phyloP scores from a whole-genome alignment of 2,888 invertebrate genomes.

The Eustalomyia histrio region DNA sequence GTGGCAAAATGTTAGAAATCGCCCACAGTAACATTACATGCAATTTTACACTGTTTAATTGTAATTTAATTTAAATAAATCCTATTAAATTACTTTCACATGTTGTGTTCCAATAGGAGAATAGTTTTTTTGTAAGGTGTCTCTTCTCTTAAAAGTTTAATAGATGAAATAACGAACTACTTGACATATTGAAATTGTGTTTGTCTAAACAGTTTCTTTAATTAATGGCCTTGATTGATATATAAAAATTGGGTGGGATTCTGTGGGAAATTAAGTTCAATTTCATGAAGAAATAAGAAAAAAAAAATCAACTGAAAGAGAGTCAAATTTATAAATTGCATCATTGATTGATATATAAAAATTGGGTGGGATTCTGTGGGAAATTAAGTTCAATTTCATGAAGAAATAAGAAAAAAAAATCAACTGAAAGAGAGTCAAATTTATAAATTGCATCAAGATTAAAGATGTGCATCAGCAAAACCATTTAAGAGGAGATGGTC shows the following conservation, averaged over 20 bases:
- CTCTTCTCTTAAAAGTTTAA: not conserved
- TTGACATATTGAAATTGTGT: not conserved
- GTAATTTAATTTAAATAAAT: slow-evolving; percentile 60
- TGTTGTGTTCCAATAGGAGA: not conserved
- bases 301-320: not conserved
- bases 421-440: not conserved
- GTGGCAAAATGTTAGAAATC: slow-evolving; percentile 39
- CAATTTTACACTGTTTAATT: slow-evolving; percentile 55
- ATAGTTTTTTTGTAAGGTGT: not conserved
- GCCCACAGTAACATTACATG: slow-evolving; percentile 57
- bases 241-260: not conserved
- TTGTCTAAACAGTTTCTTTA: slow-evolving; percentile 7
- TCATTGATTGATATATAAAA: not conserved
- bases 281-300: not conserved
- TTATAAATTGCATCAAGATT: not conserved
- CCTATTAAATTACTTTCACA: slow-evolving; percentile 54
- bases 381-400: slow-evolving; percentile 1
- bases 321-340: not conserved
- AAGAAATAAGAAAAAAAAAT: not conserved
- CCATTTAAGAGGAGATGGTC: too few species aligned
- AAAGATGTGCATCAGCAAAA: too few species aligned
- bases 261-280: not conserved
- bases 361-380: not conserved
- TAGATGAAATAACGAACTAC: not conserved
- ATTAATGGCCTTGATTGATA: slow-evolving; percentile 2